Conservation (phyloP, 1,140 invertebrate species). For the Elysia chlorotica region DNA sequence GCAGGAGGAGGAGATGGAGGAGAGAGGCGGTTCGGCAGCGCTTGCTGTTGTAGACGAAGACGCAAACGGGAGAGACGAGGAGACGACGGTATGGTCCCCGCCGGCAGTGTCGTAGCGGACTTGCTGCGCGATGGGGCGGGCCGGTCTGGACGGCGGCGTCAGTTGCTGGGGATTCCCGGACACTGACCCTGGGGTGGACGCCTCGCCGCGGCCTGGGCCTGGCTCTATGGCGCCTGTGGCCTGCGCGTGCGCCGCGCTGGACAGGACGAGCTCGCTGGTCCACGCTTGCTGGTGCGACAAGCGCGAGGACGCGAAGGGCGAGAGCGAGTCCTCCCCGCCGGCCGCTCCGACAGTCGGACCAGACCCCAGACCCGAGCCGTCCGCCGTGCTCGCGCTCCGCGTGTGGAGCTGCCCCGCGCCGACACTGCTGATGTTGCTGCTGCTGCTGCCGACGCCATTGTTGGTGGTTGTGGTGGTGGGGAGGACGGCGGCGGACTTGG, state of each 20-base stretch:
- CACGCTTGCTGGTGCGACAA: too few species aligned
- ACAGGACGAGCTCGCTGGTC: too few species aligned
- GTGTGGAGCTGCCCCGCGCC: too few species aligned
- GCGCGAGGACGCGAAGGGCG: background rate
- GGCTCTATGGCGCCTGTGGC: background rate
- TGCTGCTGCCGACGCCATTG: background rate
- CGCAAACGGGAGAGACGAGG: background rate
- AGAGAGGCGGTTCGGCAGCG: too few species aligned
- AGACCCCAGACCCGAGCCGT: too few species aligned
- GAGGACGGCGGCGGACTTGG: constrained; percentile 37
- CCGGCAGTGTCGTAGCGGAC: background rate
- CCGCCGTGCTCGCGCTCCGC: too few species aligned
- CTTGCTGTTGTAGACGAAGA: background rate
- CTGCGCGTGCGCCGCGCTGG: too few species aligned
- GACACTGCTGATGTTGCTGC: background rate
- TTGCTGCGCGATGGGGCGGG: background rate
- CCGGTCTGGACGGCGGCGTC: background rate
- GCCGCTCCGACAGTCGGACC: background rate
- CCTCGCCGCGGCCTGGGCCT: background rate
- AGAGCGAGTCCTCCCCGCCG: background rate
- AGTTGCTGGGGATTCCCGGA: too few species aligned
- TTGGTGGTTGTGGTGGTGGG: background rate
- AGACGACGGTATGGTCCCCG: background rate
- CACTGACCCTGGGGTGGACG: too few species aligned
- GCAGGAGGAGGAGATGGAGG: background rate